phyloP scores from a whole-genome alignment of 1,140 invertebrate genomes.

The Drosophila littoralis region DNA sequence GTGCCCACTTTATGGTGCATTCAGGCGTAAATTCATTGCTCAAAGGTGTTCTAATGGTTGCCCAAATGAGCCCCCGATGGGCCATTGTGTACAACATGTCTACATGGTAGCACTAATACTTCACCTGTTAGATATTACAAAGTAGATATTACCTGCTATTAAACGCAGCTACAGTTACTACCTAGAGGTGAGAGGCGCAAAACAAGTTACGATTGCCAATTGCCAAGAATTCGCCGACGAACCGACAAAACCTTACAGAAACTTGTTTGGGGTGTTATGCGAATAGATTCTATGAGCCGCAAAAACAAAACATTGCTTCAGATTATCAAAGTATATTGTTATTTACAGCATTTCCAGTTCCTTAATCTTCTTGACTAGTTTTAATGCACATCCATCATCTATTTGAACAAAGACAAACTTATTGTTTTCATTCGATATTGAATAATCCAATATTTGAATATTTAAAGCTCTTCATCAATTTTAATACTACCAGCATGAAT shows the following conservation, averaged over 20 bases:
- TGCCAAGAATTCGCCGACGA: slow-evolving; percentile 3
- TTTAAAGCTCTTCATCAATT: too few species aligned
- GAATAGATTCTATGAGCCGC: background rate
- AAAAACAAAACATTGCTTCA: background rate
- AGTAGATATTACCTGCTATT: slow-evolving; percentile 24
- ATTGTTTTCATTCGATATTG: too few species aligned
- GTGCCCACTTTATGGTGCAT: slow-evolving; percentile 44
- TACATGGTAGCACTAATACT: slow-evolving; percentile 9
- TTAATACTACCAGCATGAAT: too few species aligned
- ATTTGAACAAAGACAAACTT: too few species aligned
- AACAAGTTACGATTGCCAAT: slow-evolving; percentile 26
- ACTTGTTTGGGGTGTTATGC: slow-evolving; percentile 10
- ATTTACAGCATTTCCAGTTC: background rate
- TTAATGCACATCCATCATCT: too few species aligned
- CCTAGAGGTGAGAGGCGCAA: slow-evolving; percentile 33
- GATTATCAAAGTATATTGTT: background rate
- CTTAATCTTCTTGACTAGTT: too few species aligned
- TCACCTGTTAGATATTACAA: slow-evolving; percentile 37
- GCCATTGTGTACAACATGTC: slow-evolving; percentile 10
- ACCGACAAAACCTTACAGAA: background rate
- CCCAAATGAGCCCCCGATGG: slow-evolving; percentile 57
- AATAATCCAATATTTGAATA: too few species aligned
- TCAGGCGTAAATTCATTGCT: slow-evolving; percentile 64
- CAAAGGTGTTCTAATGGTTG: slow-evolving; percentile 78
- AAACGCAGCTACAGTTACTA: slow-evolving; percentile 9